Base-by-base conservation (phyloP, 2,113 vertebrate species). In the Dryoscopus gambensis region DNA sequence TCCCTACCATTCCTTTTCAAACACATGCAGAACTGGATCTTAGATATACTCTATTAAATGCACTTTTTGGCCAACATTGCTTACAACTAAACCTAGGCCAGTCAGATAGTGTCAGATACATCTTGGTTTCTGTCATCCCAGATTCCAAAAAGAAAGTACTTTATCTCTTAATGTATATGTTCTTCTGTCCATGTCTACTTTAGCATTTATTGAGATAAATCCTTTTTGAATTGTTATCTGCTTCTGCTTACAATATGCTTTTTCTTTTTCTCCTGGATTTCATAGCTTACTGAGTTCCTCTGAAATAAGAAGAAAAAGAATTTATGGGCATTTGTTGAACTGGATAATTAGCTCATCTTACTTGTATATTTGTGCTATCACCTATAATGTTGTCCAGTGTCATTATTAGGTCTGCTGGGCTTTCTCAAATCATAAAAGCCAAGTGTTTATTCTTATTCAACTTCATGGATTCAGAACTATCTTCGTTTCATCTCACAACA, bases 1-100 rank as follows among this genome's bases (percentile, higher is more conserved):
- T 93, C 28, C 35, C 40, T 73, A 37, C 73, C 11, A 11, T 90
- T 96, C 44, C 79, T 97, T 95, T 96, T 96, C 87, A 80, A 84
- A 82, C 49, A 74, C 28, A 7, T 80, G 21, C 9, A 6, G 89
- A 90, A 84, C 31, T 75, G 52, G 85, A 69, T 90, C 56, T 96
- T 95, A 96, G 94, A 95, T 73, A 56, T 28, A 30, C 52, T 89
- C 50, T 90, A 79, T 89, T 92, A 93, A 96, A 81, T 67, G 89
- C 55, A 60, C 65, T 14, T 95, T 90, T 96, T 79, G 69, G 79
- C 80, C 62, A 62, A 40, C 23, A 11, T 33, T 90, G 53, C 87
- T 93, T 81, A 55, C 62, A 90, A 9, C 20, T 95, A 56, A 78
- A 64, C 47, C 20, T 65, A 7, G n/a, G 11, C 73, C 53, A 46